Base-by-base conservation (phyloP, 1,140 invertebrate genomes). In the Drosophila kepulauana region DNA sequence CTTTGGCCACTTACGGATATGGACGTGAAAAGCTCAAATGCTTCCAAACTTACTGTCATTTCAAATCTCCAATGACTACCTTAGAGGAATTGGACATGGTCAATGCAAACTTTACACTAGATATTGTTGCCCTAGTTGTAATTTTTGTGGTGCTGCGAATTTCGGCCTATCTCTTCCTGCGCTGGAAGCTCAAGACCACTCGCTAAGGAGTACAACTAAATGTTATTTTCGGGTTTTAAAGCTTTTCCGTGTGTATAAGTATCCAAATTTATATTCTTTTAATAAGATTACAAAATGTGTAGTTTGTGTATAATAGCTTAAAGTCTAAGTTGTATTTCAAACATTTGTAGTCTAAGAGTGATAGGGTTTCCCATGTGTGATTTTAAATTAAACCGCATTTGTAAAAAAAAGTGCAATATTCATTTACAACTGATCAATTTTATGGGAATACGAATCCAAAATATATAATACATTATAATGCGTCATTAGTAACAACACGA, bases 1-100 rank as follows among this genome's bases (percentile, higher is more conserved):
- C 98, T 2, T 94, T 99, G n/a, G 97, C 98, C 1, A 98, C 98
- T 1, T 99, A 99, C 92, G 96, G 97, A 0, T 98, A 97, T 87
- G 95, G 96, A 52, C 94, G 98, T 25, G 94, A 95, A 57, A 97
- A 97, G 79, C 93, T 98, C 3, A 95, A 96, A 78, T 98, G 97
- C 93, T 95, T 94, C 79, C 95, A 96, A 94, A 92, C 94, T 0
- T 97, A 97, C 93, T 99, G 98, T 92, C 97, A 98, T 91, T 98
- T 98, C 93, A 97, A 97, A 90, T 95, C 96, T 69, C 97, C 98
- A 0, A 90, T 93, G 38, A 98, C 97, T n/a, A 98, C 98, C 0
- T 93, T 99, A n/a, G 96, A 98, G 85, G 97, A 98, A 87, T 93
- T 99, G 58, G 97, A 97, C 87, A 97, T 97, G 96, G 79, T 94